A percentile compares a stretch with the other conserved stretches of the same genome.
These are phyloP conservation scores for Cyclopterus lumpus DNA, from an alignment of 2,797 vertebrate species.

Conservation along the genomic window DNA sequence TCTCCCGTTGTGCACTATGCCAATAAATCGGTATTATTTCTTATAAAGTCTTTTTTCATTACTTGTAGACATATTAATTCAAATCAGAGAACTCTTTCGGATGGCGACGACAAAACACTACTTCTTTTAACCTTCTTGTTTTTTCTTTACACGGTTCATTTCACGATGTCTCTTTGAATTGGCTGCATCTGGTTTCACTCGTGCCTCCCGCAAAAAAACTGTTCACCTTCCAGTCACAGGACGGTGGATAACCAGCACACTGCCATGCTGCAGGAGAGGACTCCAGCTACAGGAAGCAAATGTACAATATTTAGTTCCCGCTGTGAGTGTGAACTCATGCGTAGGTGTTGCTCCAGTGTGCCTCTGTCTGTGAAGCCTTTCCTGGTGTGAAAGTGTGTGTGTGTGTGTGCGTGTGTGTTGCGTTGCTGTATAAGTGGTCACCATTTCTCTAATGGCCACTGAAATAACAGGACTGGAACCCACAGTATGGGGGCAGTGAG, in stretches of 20 bases:
- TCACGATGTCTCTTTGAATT: neutral
- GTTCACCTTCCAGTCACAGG: slow-evolving; percentile 33
- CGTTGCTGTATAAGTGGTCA: slow-evolving; percentile 33
- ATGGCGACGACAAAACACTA: neutral
- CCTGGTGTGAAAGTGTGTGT: slow-evolving; percentile 10
- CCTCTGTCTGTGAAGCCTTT: slow-evolving; percentile 5
- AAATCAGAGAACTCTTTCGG: neutral
- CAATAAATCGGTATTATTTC: neutral
- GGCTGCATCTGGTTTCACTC: neutral
- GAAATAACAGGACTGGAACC: slow-evolving; percentile 44
- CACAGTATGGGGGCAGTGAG: slow-evolving; percentile 28
- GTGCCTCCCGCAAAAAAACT: neutral
- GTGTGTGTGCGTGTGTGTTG: slow-evolving; percentile 3
- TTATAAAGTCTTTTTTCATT: neutral
- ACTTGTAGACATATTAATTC: neutral
- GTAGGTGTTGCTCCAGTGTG: slow-evolving; percentile 21
- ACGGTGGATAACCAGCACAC: slow-evolving; percentile 17
- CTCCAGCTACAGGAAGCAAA: slow-evolving; percentile 37
- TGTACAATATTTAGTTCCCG: slow-evolving; percentile 43
- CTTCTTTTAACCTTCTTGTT: neutral
- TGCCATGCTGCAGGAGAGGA: slow-evolving; percentile 17
- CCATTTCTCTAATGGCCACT: slow-evolving; percentile 48
- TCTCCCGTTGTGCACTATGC: neutral
- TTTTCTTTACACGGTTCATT: neutral
- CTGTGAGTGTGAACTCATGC: slow-evolving; percentile 47